These are phyloP conservation scores for Nautilus pompilius DNA, from an alignment of 1,140 invertebrate genomes.

Conservation along the genomic window DNA sequence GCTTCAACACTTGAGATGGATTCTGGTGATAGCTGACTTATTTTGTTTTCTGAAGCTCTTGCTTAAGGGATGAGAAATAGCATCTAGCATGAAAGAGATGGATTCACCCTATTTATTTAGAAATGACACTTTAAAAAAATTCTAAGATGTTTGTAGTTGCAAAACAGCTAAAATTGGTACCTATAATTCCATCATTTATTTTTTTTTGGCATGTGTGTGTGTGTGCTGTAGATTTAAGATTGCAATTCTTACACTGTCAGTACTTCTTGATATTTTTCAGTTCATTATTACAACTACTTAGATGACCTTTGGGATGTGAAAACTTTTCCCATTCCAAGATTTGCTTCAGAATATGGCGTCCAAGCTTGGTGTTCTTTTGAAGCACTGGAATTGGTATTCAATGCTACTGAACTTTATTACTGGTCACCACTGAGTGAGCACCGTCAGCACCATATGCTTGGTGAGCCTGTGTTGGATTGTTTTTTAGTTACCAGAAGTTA, in stretches of 20 bases:
- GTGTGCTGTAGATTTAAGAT: not conserved
- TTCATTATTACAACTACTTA: constrained; percentile 90
- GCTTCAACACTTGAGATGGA: no score
- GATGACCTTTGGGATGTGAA: constrained; percentile 75
- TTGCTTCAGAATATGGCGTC: constrained; percentile 93
- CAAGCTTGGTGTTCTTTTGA: constrained; percentile 65
- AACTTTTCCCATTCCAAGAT: constrained; percentile 76
- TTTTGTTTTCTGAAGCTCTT: no score
- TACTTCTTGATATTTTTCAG: constrained; percentile 52
- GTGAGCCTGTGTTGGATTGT: no score
- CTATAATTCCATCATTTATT: not conserved
- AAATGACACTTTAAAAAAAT: no score
- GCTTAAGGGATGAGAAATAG: no score
- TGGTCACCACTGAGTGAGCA: constrained; percentile 29
- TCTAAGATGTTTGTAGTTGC: no score
- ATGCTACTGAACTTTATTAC: constrained; percentile 18
- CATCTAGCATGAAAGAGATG: no score
- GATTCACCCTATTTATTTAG: no score
- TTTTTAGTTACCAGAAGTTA: not conserved
- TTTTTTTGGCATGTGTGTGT: no score
- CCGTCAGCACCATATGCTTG: constrained; percentile 37
- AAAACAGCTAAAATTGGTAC: no score
- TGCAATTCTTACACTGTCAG: no score
- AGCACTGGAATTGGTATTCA: constrained; percentile 24
- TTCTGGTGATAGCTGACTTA: no score